Evolutionary conservation across 2,113 vertebrate species (phyloP).

Genomic region (Odontesthes bonariensis): DNA sequence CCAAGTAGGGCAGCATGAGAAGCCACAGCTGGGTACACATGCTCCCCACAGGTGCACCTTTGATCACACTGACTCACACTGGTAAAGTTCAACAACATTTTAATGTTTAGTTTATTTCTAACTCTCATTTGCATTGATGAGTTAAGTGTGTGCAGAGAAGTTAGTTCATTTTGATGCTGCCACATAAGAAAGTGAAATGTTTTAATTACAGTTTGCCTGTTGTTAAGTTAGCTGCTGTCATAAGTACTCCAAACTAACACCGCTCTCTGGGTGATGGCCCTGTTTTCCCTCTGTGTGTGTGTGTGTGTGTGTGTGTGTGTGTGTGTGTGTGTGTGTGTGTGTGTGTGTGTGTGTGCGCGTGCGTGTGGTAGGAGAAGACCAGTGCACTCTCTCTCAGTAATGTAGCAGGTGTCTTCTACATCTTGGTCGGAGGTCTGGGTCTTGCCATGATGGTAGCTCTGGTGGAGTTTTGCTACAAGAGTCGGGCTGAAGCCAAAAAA

Average conservation of each 20-base stretch:
- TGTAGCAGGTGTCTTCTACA: slow-evolving; percentile 98
- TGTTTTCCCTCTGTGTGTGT: slow-evolving; percentile 12
- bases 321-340: slow-evolving; percentile 2
- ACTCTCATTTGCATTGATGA: background rate
- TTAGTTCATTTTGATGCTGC: slow-evolving; percentile 1
- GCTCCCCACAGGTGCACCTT: too few species aligned
- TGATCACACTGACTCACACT: background rate
- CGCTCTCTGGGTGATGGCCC: too few species aligned
- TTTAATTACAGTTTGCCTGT: background rate
- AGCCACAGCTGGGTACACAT: too few species aligned
- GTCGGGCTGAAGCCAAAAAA: slow-evolving; percentile 95
- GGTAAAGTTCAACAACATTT: background rate
- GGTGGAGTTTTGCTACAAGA: slow-evolving; percentile 99
- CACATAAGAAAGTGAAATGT: background rate
- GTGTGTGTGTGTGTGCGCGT: background rate
- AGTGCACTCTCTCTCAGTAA: slow-evolving; percentile 98
- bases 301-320: background rate
- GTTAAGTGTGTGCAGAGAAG: background rate
- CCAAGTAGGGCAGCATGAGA: too few species aligned
- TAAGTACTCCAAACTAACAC: slow-evolving; percentile 10
- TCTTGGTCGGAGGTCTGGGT: slow-evolving; percentile 97
- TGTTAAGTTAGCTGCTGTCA: too few species aligned
- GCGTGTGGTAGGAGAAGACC: slow-evolving; percentile 91
- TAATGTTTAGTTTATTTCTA: background rate
- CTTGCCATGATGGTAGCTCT: slow-evolving; percentile 98